Conservation (phyloP, 2,113 vertebrate genomes). For the Heterocephalus glaber region DNA sequence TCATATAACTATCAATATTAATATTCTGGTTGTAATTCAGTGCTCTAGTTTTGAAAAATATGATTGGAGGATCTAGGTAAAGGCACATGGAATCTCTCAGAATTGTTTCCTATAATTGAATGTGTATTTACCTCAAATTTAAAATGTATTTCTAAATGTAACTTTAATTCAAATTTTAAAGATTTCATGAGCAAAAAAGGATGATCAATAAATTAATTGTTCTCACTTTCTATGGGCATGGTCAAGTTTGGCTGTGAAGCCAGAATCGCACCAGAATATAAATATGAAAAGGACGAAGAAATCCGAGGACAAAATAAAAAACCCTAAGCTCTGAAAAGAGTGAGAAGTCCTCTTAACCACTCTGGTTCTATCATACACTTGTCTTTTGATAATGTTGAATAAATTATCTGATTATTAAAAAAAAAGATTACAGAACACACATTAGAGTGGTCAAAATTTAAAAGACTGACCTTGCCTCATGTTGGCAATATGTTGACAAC, state of each 20-base stretch:
- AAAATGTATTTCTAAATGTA: not conserved
- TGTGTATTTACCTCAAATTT: not conserved
- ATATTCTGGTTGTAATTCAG: not conserved
- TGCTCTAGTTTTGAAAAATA: not conserved
- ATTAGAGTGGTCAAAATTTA: not conserved
- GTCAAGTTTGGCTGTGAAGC: not conserved
- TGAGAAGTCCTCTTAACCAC: not conserved
- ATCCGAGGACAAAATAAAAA: not conserved
- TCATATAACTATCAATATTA: not conserved
- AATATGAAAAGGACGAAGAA: not conserved
- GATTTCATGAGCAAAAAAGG: not conserved
- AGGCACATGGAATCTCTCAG: not conserved
- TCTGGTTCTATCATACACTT: no score
- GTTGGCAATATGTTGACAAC: not conserved
- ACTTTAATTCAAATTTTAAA: not conserved
- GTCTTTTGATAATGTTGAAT: not conserved
- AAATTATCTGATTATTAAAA: not conserved
- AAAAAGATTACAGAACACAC: not conserved
- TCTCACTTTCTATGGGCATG: not conserved
- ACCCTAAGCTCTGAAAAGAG: not conserved
- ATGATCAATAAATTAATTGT: not conserved
- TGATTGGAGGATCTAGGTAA: not conserved
- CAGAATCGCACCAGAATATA: no score
- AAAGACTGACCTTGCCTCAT: not conserved
- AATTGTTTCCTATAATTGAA: not conserved